Evolutionary conservation across 1,140 invertebrate species (phyloP), one percentile per base, ranked within the genome.

Genomic region (Drosophila nasuta): DNA sequence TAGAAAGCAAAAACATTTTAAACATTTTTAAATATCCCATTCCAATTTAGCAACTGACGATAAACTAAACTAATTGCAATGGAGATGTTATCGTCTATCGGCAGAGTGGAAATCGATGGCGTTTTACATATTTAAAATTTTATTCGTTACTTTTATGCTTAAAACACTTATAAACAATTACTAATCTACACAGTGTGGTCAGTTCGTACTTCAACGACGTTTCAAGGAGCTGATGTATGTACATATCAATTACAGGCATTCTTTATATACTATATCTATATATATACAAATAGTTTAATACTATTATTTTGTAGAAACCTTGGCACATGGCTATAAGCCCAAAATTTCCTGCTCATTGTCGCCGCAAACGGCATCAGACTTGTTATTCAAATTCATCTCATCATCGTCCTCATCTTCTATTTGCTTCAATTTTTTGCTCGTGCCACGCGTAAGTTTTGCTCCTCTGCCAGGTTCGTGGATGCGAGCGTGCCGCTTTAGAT

Each of bases 401-500:
- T 45, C 62, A 7, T 59, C 76, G 15, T 60, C 60, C 6, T 76
- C 74, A 33, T 80, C 78, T 17, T 69, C 75, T 33, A 68, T 65
- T 46, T 80, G 78, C 11, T 69, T 82, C 7, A 64, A 49, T 10
- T 68, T 62, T 11, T 35, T 10, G 43, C 41, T 15, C 13, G 13
- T 58, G 48, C 48, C 48, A 11, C 45, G 58, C 6, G 48, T 15
- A 0, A 56, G 56, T 0, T 28, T 38, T 0, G 46, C 38, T 10
- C 54, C 38, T 11, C 67, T 58, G 11, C 52, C 38, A 5, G 93
- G 92, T 3, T 93, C 91, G 79, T 98, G 97, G 1, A 96, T 97
- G 17, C 95, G 95, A 93, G 97, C 94, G 92, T 99, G 98, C 1
- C 98, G 93, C 74, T 97, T 97, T 94, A 99, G 95, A 82, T 98